phyloP scores from a whole-genome alignment of 2,797 vertebrate genomes.

The Xyrichtys novacula region DNA sequence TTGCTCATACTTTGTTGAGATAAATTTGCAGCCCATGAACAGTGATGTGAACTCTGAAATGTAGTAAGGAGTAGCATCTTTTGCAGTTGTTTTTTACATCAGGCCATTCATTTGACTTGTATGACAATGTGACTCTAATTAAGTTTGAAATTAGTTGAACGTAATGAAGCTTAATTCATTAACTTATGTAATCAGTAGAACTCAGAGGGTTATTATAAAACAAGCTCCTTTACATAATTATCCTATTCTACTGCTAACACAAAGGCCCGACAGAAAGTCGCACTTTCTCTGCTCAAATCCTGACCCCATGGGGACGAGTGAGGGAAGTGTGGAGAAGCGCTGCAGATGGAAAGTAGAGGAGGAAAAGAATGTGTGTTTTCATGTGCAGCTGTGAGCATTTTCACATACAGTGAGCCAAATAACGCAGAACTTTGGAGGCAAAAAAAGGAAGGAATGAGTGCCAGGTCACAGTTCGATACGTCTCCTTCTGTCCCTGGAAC shows the following conservation, averaged over 20 bases:
- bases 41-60: no score
- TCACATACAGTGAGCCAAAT: conserved; percentile 22
- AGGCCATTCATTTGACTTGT: conserved; percentile 4
- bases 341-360: conserved; percentile 14
- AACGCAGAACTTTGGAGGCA: conserved; percentile 44
- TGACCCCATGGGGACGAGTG: neutral
- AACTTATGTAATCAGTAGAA: conserved; percentile 42
- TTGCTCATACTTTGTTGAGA: no score
- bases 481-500: conserved; percentile 50
- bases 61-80: no score
- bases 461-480: conserved; percentile 52
- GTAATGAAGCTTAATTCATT: conserved; percentile 33
- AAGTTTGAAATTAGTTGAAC: conserved; percentile 35
- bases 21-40: no score
- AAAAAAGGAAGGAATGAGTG: conserved; percentile 22
- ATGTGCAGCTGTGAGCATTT: conserved; percentile 24
- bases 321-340: neutral
- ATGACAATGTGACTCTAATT: conserved; percentile 32
- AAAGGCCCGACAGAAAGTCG: conserved; percentile 23
- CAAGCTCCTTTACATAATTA: conserved; percentile 39
- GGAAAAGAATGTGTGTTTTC: conserved; percentile 19
- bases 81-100: neutral
- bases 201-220: conserved; percentile 38
- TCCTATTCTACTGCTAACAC: conserved; percentile 43
- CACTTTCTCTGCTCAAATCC: conserved; percentile 1